phyloP scores from a whole-genome alignment of 2,797 vertebrate genomes.

The Sebastes dallii region DNA sequence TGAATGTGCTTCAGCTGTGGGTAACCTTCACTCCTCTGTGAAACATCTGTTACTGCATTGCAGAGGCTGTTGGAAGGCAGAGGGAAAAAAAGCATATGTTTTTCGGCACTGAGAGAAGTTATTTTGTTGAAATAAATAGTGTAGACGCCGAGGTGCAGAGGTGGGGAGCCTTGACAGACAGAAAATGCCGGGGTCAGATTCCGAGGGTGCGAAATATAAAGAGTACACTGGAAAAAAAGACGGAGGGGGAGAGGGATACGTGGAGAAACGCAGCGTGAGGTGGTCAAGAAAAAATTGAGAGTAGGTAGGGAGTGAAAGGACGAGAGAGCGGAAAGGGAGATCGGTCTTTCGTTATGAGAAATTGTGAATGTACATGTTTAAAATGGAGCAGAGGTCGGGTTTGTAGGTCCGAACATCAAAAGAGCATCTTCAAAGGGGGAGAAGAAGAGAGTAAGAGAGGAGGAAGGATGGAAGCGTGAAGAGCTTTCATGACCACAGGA shows the following conservation, averaged over 20 bases:
- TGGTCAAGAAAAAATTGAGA: neutral
- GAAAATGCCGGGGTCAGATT: neutral
- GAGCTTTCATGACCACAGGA: neutral
- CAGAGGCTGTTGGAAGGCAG: conserved; percentile 21
- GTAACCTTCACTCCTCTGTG: conserved; percentile 47
- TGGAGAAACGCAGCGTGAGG: neutral
- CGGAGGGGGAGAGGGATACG: neutral
- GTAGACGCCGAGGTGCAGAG: neutral
- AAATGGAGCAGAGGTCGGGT: conserved; percentile 1
- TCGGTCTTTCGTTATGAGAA: neutral
- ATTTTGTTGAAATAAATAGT: conserved; percentile 27
- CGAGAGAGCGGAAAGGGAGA: neutral
- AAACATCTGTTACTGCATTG: conserved; percentile 55
- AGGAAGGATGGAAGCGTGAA: neutral
- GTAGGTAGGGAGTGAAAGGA: neutral
- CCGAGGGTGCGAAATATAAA: conserved; percentile 8
- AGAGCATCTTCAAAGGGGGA: neutral
- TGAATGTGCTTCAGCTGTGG: conserved; percentile 21
- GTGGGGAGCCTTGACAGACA: conserved; percentile 9
- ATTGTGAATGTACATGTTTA: neutral
- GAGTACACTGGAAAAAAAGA: neutral
- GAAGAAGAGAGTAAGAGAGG: neutral
- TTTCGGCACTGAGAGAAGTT: neutral
- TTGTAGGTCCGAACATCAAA: neutral
- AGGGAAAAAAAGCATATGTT: neutral